These are phyloP conservation scores for Lophotis ruficrista DNA, from an alignment of 2,113 vertebrate species.

Conservation along the genomic window DNA sequence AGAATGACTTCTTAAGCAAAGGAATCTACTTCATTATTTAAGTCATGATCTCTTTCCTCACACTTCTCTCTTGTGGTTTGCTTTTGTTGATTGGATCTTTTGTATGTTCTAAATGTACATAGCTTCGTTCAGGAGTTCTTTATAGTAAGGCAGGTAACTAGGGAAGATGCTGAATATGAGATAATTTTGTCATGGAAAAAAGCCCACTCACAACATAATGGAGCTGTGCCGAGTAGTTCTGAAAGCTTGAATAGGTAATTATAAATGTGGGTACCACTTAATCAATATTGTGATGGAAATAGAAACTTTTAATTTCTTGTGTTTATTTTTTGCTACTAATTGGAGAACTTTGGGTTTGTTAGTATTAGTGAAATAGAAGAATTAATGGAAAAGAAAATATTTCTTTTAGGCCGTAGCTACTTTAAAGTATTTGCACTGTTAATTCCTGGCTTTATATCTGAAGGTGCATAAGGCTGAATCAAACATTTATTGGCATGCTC, in stretches of 20 bases:
- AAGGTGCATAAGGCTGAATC: background rate
- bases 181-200: background rate
- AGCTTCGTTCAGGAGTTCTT: background rate
- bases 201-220: background rate
- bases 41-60: background rate
- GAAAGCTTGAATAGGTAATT: background rate
- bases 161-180: background rate
- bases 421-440: background rate
- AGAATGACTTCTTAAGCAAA: constrained; percentile 16
- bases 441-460: background rate
- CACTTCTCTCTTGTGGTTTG: background rate
- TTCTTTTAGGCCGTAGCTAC: background rate
- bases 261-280: background rate
- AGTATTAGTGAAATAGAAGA: background rate
- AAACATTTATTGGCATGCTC: background rate
- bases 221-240: background rate
- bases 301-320: background rate
- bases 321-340: background rate
- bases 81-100: background rate
- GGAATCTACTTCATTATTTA: background rate
- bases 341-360: background rate
- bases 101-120: background rate
- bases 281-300: background rate
- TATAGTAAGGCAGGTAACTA: background rate
- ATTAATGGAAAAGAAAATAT: background rate